Percentiles rank a stretch among this genome's conserved stretches.
Evolutionary conservation across 2,797 vertebrate genomes (phyloP).

Genomic region (Takifugu rubripes): DNA sequence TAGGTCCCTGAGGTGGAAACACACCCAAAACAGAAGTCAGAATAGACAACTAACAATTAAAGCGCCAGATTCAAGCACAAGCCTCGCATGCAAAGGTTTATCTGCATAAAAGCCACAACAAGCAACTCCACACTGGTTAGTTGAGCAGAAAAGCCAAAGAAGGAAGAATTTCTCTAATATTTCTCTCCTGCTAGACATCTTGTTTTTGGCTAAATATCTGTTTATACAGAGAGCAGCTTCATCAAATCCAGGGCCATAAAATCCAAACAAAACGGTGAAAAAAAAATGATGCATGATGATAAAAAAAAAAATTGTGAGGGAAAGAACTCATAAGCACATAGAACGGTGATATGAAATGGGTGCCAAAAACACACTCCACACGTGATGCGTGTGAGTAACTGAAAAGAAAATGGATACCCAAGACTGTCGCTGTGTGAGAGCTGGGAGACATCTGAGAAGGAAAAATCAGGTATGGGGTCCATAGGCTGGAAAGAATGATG

Average conservation of each 20-base stretch:
- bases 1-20: conserved; percentile 80
- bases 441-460: conserved; percentile 82
- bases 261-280: conserved; percentile 8
- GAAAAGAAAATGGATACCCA: conserved; percentile 82
- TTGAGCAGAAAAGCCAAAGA: conserved; percentile 20
- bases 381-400: conserved; percentile 23
- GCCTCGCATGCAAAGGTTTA: conserved; percentile 50
- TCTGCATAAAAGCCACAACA: conserved; percentile 44
- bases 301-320: conserved; percentile 6
- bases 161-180: too few relatives aligned
- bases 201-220: neutral
- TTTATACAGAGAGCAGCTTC: neutral
- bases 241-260: conserved; percentile 8
- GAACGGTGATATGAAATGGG: neutral
- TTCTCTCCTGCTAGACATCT: too few relatives aligned
- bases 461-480: conserved; percentile 88
- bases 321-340: conserved; percentile 1
- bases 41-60: neutral
- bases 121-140: conserved; percentile 56
- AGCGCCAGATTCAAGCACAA: conserved; percentile 3
- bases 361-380: neutral
- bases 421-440: conserved; percentile 75
- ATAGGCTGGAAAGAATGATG: conserved; percentile 90
- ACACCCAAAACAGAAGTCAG: conserved; percentile 22
- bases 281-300: neutral